phyloP scores from a whole-genome alignment of 1,140 invertebrate species.

The Limonius californicus region DNA sequence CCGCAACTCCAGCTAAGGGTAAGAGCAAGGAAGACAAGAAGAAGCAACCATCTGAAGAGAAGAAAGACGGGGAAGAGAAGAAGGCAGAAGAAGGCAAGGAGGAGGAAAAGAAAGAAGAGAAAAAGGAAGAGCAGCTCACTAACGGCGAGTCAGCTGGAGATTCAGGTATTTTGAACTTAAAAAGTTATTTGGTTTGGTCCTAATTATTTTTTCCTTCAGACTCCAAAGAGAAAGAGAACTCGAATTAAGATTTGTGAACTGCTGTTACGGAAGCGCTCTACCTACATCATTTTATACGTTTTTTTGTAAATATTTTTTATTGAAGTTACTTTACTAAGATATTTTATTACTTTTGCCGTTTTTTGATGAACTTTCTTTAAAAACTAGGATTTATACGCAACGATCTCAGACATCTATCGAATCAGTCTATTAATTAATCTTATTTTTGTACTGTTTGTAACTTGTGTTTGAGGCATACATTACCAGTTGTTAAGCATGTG shows the following conservation, averaged over 20 bases:
- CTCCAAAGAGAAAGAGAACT: conserved; percentile 52
- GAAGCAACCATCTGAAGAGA: conserved; percentile 63
- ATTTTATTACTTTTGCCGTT: conserved; percentile 12
- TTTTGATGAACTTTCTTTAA: conserved; percentile 6
- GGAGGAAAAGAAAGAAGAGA: conserved; percentile 52
- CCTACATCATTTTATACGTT: neutral
- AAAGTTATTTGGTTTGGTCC: neutral
- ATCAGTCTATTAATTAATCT: neutral
- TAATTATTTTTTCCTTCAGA: conserved; percentile 40
- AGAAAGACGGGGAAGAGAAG: conserved; percentile 61
- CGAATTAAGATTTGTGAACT: conserved; percentile 47
- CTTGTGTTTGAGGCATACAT: neutral
- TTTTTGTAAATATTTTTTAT: conserved; percentile 8
- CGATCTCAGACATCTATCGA: neutral
- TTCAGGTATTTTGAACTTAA: no score
- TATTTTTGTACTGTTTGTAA: neutral
- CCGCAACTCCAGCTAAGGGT: conserved; percentile 68
- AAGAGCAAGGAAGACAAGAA: conserved; percentile 68
- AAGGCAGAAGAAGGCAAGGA: conserved; percentile 56
- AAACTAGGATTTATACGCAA: neutral
- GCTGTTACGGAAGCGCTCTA: neutral
- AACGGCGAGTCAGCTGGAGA: conserved; percentile 55
- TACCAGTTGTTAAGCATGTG: conserved; percentile 8
- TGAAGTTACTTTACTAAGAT: neutral
- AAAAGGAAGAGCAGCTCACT: conserved; percentile 49